phyloP scores from a whole-genome alignment of 1,140 invertebrate genomes.

The Saxidomus purpurata region DNA sequence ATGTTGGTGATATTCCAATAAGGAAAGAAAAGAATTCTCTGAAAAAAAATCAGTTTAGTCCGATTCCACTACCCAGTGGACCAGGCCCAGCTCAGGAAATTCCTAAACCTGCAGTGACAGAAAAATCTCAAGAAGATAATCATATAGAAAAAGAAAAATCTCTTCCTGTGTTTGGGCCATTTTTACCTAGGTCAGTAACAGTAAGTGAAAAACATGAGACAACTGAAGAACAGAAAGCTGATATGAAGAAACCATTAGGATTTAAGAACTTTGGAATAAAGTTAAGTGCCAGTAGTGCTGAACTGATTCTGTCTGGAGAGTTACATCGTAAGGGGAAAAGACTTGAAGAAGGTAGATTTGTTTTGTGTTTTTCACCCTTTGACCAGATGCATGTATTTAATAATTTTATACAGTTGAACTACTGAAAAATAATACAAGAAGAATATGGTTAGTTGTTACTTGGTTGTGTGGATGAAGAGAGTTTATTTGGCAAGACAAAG shows the following conservation, averaged over 20 bases:
- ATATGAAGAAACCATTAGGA: constrained; percentile 46
- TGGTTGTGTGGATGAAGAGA: too few species aligned
- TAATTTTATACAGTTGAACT: too few species aligned
- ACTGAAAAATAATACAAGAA: too few species aligned
- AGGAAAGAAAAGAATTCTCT: background rate
- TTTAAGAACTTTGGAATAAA: constrained; percentile 72
- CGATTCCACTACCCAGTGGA: background rate
- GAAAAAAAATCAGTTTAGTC: background rate
- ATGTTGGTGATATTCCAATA: background rate
- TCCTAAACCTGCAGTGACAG: background rate
- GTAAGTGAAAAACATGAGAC: constrained; percentile 31
- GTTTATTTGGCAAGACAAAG: too few species aligned
- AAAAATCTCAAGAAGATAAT: background rate
- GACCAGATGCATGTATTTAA: too few species aligned
- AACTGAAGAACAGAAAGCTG: constrained; percentile 32
- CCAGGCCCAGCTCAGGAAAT: background rate
- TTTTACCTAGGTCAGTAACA: constrained; percentile 17
- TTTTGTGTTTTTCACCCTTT: background rate
- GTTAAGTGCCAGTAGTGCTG: constrained; percentile 72
- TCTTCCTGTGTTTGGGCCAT: background rate
- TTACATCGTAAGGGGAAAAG: constrained; percentile 57
- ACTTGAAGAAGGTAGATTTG: constrained; percentile 76
- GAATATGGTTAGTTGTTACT: too few species aligned
- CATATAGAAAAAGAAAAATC: background rate
- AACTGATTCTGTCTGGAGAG: constrained; percentile 70